Evolutionary conservation across 2,888 invertebrate genomes (phyloP), one percentile per base, ranked within the genome.

Genomic region (Papilio demoleus): DNA sequence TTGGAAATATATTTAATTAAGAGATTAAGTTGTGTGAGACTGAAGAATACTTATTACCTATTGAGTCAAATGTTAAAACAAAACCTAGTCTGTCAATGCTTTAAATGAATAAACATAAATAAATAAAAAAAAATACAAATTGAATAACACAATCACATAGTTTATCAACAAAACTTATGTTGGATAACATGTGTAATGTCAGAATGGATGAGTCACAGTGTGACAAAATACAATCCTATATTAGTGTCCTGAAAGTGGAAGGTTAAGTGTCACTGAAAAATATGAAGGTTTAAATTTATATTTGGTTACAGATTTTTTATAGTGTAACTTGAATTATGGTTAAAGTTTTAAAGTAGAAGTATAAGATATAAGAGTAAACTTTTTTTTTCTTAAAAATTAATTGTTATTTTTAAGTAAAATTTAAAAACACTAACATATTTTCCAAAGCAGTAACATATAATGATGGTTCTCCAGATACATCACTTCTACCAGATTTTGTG

Each of bases 361-460:
- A 34, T 34, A 34, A 31, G 31, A n/a, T n/a, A n/a, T n/a, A n/a
- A n/a, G n/a, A n/a, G n/a, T n/a, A n/a, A n/a, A n/a, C n/a, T n/a
- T n/a, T n/a, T n/a, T n/a, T n/a, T n/a, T n/a, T 31, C 31, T 31
- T 31, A 31, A 31, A 31, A 31, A 6, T 4, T 31, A 31, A 31
- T 3, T 31, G 3, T 31, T 4, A 31, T 3, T 31, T 31, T n/a
- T 17, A 17, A 17, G n/a, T 58, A 59, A 22, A 59, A 38, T 14
- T 84, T 86, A 6, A 78, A 71, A 71, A 64, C 73, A 93, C 94
- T 94, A 84, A 95, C 94, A 94, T 92, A 72, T 95, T 96, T 81
- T 97, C 97, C 76, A 96, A 88, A 4, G 97, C 96, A 70, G 96
- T 95, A 81, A 95, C 93, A 77, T 97, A 97, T 40, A 97, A 87